Percentiles rank a stretch among this genome's conserved stretches.
These are phyloP conservation scores for Sebastiscus albofasciatus DNA, from an alignment of 2,797 vertebrate species.

Conservation along the genomic window DNA sequence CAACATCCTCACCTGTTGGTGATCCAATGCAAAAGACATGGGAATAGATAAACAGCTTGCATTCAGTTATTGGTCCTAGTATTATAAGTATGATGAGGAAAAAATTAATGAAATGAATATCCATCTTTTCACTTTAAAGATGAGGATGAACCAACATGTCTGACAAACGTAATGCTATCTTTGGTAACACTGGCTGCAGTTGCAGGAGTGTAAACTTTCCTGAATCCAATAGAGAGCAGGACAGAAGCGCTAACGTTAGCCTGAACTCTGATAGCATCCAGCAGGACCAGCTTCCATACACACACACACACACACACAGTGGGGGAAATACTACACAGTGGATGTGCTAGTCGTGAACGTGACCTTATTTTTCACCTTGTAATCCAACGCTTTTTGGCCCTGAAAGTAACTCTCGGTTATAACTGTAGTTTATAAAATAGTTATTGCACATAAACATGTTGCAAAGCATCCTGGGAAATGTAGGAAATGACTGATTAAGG, in stretches of 20 bases:
- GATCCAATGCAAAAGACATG: not conserved
- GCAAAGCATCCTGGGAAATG: slow-evolving; percentile 46
- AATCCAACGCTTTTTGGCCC: too few relatives aligned
- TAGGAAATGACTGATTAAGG: not conserved
- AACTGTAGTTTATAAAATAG: not conserved
- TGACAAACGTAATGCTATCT: not conserved
- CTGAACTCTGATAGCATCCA: not conserved
- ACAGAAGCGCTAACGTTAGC: not conserved
- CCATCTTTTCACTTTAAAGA: not conserved
- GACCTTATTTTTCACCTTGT: not conserved
- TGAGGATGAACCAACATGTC: not conserved
- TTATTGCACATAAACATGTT: not conserved
- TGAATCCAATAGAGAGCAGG: not conserved
- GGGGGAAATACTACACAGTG: too few relatives aligned
- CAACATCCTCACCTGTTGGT: not conserved
- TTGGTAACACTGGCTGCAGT: too few relatives aligned
- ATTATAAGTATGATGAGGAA: not conserved
- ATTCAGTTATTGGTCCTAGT: not conserved
- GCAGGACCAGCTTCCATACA: not conserved
- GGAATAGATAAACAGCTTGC: not conserved
- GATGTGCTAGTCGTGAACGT: too few relatives aligned
- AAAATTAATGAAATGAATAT: not conserved
- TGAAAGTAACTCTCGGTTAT: not conserved
- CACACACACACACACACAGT: not conserved
- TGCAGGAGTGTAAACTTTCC: not conserved